A percentile compares a stretch with the other conserved stretches of the same genome.
Evolutionary conservation across 2,888 invertebrate species (phyloP).

Genomic region (Barypeithes pellucidus): DNA sequence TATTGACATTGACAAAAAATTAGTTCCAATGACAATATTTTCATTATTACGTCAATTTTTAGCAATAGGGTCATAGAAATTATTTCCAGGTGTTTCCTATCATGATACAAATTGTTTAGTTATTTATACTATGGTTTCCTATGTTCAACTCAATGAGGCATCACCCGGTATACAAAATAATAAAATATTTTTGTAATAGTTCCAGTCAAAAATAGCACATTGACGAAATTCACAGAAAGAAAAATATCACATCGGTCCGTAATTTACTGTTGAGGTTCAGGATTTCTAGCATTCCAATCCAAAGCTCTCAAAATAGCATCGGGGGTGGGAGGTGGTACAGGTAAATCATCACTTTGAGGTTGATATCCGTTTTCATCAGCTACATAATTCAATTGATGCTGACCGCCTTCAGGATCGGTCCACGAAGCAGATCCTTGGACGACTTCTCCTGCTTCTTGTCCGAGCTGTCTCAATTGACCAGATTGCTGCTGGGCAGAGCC

Average conservation of each 20-base stretch:
- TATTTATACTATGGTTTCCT: no score
- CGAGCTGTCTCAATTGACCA: conserved; percentile 39
- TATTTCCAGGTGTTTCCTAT: no score
- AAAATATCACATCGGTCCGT: neutral
- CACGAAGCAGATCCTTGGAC: conserved; percentile 63
- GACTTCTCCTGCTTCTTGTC: conserved; percentile 18
- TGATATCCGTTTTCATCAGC: conserved; percentile 76
- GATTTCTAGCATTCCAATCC: conserved; percentile 69
- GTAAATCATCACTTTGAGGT: conserved; percentile 70
- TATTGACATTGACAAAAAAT: no score
- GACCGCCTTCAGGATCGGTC: conserved; percentile 71
- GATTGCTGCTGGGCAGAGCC: conserved; percentile 75
- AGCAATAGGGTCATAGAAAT: no score
- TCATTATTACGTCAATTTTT: no score
- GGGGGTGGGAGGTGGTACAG: conserved; percentile 67
- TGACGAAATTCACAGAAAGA: no score
- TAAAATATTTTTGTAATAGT: neutral
- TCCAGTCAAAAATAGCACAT: conserved; percentile 39
- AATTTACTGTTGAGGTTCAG: conserved; percentile 57
- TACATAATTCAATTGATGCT: conserved; percentile 70
- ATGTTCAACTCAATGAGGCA: no score
- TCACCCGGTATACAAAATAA: no score
- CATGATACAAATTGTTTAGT: no score
- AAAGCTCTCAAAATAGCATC: conserved; percentile 72
- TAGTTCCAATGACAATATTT: no score